phyloP scores from a whole-genome alignment of 2,113 vertebrate species.

The Plecotus auritus region DNA sequence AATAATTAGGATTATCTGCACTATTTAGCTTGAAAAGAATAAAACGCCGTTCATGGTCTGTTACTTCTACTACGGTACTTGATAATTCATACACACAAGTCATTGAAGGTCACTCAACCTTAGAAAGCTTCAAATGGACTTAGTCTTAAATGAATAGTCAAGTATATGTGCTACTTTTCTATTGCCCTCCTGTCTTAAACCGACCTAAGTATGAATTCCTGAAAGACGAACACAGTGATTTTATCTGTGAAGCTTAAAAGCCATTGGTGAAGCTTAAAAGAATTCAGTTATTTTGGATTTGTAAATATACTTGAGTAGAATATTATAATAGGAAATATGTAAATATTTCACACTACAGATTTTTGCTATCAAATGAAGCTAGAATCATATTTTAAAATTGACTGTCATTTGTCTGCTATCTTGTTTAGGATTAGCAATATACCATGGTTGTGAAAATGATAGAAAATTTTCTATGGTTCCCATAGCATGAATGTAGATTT shows the following conservation, averaged over 20 bases:
- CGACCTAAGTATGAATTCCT: conserved; percentile 29
- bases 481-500: neutral
- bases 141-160: conserved; percentile 72
- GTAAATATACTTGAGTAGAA: conserved; percentile 26
- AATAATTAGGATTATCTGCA: conserved; percentile 83
- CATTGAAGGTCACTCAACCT: conserved; percentile 78
- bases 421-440: neutral
- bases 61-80: conserved; percentile 79
- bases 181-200: conserved; percentile 43
- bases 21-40: conserved; percentile 82
- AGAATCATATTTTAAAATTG: neutral
- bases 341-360: neutral
- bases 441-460: neutral
- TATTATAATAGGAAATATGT: neutral
- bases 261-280: conserved; percentile 20
- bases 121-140: conserved; percentile 71
- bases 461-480: neutral
- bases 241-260: conserved; percentile 66
- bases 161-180: conserved; percentile 61
- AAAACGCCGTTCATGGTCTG: conserved; percentile 73
- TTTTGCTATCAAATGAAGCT: neutral
- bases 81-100: conserved; percentile 78
- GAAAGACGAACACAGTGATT: conserved; percentile 69
- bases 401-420: neutral
- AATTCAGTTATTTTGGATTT: conserved; percentile 54